Evolutionary conservation across 2,113 vertebrate genomes (phyloP), one percentile per base, ranked within the genome.

Genomic region (Herpetotheres cachinnans): DNA sequence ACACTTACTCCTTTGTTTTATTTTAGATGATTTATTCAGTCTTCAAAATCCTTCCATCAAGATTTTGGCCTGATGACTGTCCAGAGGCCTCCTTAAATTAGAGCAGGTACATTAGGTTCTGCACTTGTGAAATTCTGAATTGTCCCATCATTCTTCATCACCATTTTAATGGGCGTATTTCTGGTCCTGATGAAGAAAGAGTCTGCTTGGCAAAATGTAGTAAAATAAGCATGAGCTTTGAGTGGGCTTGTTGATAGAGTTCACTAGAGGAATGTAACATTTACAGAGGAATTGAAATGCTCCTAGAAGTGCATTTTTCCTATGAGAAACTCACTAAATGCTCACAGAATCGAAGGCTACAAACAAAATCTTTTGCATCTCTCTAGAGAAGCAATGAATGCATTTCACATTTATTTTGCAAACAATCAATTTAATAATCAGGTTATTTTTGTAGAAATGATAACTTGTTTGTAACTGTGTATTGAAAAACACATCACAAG

Each of bases 11-110:
- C 56, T 95, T 90, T 95, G 27, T 90, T 97, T 95, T 82, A 87
- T 86, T 95, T 93, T 89, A 94, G 69, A 84, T 9, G 8, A 73
- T 93, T 95, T 93, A 93, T 94, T 96, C 66, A 90, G 56, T 95
- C 79, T 95, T 85, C 65, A 92, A 49, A 96, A 93, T 90, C 46
- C 50, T 94, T 96, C 58, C 49, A 85, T 96, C 69, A 82, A 92
- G 86, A 71, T 87, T 96, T 90, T 95, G 73, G 46, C 70, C 79
- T 93, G 79, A 85, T 93, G 81, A 70, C 73, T 73, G 61, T 91
- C 91, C 70, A 78, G 85, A 95, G 87, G 62, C 82, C 49, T 87
- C 46, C 80, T 94, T 95, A 89, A 96, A 91, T 95, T 91, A 86
- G 62, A 86, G 32, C 61, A 89, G 91, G 69, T 86, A 89, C 82